Conservation (phyloP, 2,113 vertebrate species). For the Phrynocephalus versicolor region DNA sequence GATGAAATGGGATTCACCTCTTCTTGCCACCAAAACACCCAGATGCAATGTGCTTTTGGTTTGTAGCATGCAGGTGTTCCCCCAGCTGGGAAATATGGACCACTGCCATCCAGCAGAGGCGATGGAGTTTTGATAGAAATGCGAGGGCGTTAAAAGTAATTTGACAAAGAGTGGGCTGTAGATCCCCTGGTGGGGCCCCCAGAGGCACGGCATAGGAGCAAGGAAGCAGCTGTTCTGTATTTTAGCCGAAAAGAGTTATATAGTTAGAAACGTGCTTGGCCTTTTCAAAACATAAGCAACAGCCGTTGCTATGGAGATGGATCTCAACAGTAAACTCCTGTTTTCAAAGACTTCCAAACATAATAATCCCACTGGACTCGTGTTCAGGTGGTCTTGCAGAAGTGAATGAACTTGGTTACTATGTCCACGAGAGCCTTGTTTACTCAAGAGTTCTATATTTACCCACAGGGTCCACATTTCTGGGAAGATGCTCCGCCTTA, state of each 20-base stretch:
- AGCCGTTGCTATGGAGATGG: slow-evolving; percentile 69
- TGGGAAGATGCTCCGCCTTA: slow-evolving; percentile 41
- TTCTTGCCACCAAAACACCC: slow-evolving; percentile 38
- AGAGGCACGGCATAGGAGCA: slow-evolving; percentile 70
- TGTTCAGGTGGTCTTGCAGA: slow-evolving; percentile 67
- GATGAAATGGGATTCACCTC: slow-evolving; percentile 70
- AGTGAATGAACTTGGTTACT: slow-evolving; percentile 59
- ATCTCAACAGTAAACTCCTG: slow-evolving; percentile 74
- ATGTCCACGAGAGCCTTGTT: slow-evolving; percentile 46
- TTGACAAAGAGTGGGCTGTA: slow-evolving; percentile 66
- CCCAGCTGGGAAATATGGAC: slow-evolving; percentile 76
- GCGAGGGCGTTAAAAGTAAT: slow-evolving; percentile 80
- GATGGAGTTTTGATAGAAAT: slow-evolving; percentile 76
- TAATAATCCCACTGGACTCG: slow-evolving; percentile 71
- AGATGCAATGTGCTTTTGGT: slow-evolving; percentile 71
- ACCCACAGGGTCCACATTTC: slow-evolving; percentile 30
- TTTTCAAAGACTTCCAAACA: slow-evolving; percentile 68
- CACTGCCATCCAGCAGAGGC: slow-evolving; percentile 71
- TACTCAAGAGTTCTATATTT: slow-evolving; percentile 25
- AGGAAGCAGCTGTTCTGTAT: slow-evolving; percentile 77
- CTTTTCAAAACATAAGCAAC: slow-evolving; percentile 75
- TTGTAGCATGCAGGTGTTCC: slow-evolving; percentile 76
- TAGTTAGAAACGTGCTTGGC: slow-evolving; percentile 70
- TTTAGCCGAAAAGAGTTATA: slow-evolving; percentile 70
- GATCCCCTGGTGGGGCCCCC: slow-evolving; percentile 73